Evolutionary conservation across 2,888 invertebrate genomes (phyloP).

Genomic region (Plebejus melissa): DNA sequence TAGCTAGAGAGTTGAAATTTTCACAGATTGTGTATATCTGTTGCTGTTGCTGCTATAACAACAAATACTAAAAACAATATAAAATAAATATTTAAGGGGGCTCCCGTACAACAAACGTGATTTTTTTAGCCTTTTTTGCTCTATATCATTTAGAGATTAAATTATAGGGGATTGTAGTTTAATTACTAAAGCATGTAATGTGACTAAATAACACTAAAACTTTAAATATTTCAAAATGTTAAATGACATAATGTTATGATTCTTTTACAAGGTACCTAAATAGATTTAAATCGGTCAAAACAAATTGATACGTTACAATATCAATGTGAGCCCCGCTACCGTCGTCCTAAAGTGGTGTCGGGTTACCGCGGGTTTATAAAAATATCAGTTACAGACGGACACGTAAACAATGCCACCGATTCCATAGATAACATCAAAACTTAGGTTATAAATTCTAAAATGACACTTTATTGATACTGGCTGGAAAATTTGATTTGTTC

Average conservation of each 20-base stretch:
- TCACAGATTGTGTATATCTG: too few relatives aligned
- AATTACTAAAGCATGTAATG: too few relatives aligned
- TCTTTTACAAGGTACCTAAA: neutral
- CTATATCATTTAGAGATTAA: too few relatives aligned
- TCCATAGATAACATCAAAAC: conserved; percentile 34
- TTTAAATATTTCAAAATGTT: too few relatives aligned
- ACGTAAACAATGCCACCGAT: conserved; percentile 34
- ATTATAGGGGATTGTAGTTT: too few relatives aligned
- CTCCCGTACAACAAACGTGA: too few relatives aligned
- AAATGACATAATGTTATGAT: neutral
- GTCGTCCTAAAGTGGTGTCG: conserved; percentile 52
- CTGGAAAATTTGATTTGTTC: neutral
- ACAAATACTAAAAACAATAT: too few relatives aligned
- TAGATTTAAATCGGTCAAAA: conserved; percentile 37
- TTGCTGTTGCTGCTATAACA: too few relatives aligned
- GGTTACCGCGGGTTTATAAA: conserved; percentile 56
- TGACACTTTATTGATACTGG: conserved; percentile 7
- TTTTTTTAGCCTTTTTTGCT: too few relatives aligned
- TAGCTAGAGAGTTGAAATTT: too few relatives aligned
- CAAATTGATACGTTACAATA: conserved; percentile 42
- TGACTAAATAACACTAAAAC: too few relatives aligned
- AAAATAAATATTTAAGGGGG: too few relatives aligned
- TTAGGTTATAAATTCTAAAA: conserved; percentile 19
- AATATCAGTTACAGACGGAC: conserved; percentile 50
- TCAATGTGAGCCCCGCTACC: conserved; percentile 50